phyloP scores from a whole-genome alignment of 1,140 invertebrate genomes.

The Bombus superbus region DNA sequence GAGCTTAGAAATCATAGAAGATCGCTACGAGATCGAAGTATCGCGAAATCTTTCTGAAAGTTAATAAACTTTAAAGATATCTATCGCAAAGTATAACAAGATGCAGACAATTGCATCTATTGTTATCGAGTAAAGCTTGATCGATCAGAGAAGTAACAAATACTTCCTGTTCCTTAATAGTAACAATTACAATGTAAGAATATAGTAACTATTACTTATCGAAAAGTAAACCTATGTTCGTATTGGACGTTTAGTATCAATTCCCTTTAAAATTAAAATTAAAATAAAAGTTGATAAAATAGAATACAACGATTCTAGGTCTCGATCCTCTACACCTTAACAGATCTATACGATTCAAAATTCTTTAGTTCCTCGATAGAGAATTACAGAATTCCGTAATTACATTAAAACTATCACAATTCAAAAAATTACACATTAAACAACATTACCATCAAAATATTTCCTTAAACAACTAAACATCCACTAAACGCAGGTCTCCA shows the following conservation, averaged over 20 bases:
- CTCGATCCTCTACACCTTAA: neutral
- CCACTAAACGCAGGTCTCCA: neutral
- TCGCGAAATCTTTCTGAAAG: neutral
- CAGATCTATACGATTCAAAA: neutral
- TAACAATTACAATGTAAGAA: conserved; percentile 29
- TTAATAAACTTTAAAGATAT: neutral
- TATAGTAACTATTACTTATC: conserved; percentile 1
- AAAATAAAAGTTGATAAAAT: neutral
- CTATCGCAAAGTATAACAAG: neutral
- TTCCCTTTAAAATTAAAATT: neutral
- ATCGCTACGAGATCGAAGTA: conserved; percentile 26
- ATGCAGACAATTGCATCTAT: conserved; percentile 41
- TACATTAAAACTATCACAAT: conserved; percentile 14
- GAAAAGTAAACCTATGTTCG: conserved; percentile 3
- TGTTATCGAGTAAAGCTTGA: conserved; percentile 57
- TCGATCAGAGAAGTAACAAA: conserved; percentile 31
- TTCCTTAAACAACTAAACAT: neutral
- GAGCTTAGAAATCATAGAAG: conserved; percentile 9
- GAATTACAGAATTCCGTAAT: neutral
- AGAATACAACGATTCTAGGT: neutral
- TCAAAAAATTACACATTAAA: neutral
- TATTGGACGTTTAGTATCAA: conserved; percentile 1
- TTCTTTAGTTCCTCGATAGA: neutral
- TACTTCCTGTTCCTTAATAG: conserved; percentile 23
- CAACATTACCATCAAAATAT: too few relatives aligned